phyloP scores from a whole-genome alignment of 2,888 invertebrate species.

The Euproctis similis region DNA sequence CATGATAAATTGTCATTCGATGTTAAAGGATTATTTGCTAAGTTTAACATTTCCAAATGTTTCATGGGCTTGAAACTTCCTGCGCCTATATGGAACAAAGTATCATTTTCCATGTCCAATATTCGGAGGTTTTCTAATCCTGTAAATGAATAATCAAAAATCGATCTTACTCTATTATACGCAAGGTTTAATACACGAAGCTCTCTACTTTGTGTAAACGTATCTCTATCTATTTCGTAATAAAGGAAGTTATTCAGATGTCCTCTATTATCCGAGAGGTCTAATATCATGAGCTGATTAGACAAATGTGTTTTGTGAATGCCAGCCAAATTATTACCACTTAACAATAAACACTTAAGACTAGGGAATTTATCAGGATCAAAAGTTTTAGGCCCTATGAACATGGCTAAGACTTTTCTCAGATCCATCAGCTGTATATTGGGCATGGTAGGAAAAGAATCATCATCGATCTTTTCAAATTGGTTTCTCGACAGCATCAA shows the following conservation, averaged over 20 bases:
- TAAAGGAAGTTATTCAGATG: constrained; percentile 53
- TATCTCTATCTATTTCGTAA: constrained; percentile 66
- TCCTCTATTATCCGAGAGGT: constrained; percentile 70
- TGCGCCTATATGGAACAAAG: constrained; percentile 63
- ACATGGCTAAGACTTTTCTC: constrained; percentile 62
- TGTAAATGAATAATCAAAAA: constrained; percentile 66
- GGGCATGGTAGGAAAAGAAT: constrained; percentile 73
- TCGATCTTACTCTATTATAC: constrained; percentile 68
- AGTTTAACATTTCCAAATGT: constrained; percentile 63
- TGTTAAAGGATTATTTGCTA: constrained; percentile 71
- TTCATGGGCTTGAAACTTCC: constrained; percentile 60
- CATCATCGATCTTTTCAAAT: constrained; percentile 67
- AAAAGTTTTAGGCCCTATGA: constrained; percentile 66
- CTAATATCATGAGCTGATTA: constrained; percentile 62
- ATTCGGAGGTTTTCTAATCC: constrained; percentile 64
- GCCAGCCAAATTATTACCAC: constrained; percentile 70
- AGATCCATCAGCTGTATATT: constrained; percentile 74
- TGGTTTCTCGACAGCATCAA: constrained; percentile 71
- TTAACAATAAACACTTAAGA: constrained; percentile 64
- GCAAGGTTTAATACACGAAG: constrained; percentile 68
- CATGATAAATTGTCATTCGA: constrained; percentile 52
- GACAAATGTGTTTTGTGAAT: constrained; percentile 68
- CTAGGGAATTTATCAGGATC: constrained; percentile 61
- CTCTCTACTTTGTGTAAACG: constrained; percentile 63
- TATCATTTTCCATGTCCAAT: constrained; percentile 70